A percentile compares a stretch with the other conserved stretches of the same genome.
These are phyloP conservation scores for Acanthosepion lycidas DNA, from an alignment of 2,888 invertebrate species.

Conservation along the genomic window DNA sequence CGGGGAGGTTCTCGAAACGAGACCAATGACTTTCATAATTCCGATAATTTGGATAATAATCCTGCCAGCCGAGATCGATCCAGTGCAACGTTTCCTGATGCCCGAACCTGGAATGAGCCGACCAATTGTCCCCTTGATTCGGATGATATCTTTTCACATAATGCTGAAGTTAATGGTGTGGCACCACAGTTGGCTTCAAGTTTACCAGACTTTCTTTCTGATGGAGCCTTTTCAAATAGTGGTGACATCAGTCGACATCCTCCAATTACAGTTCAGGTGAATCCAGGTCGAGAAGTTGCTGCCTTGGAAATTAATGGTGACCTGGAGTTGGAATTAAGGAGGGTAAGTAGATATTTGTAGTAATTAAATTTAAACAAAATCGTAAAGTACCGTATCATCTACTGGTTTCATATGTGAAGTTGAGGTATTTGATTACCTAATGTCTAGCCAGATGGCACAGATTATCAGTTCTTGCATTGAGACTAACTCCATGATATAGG, in stretches of 20 bases:
- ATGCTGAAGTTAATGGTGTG: background rate
- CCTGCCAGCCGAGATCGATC: background rate
- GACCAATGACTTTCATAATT: background rate
- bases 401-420: too few relatives aligned
- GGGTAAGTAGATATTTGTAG: conserved; percentile 51
- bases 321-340: conserved; percentile 54
- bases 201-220: conserved; percentile 70
- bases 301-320: conserved; percentile 55
- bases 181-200: conserved; percentile 51
- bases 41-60: background rate
- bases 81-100: background rate
- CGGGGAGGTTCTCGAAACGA: conserved; percentile 46
- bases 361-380: too few relatives aligned
- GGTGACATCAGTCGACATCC: conserved; percentile 21
- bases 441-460: too few relatives aligned
- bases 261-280: conserved; percentile 47
- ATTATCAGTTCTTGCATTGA: too few relatives aligned
- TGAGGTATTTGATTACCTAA: too few relatives aligned
- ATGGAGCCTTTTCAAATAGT: conserved; percentile 57
- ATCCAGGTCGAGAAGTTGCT: conserved; percentile 44
- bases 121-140: background rate
- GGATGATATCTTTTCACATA: background rate
- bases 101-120: conserved; percentile 37
- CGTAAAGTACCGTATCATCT: too few relatives aligned
- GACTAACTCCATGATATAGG: too few relatives aligned